Percentiles rank a stretch among this genome's conserved stretches.
phyloP scores from a whole-genome alignment of 2,888 invertebrate species.

The Coelopa pilipes region DNA sequence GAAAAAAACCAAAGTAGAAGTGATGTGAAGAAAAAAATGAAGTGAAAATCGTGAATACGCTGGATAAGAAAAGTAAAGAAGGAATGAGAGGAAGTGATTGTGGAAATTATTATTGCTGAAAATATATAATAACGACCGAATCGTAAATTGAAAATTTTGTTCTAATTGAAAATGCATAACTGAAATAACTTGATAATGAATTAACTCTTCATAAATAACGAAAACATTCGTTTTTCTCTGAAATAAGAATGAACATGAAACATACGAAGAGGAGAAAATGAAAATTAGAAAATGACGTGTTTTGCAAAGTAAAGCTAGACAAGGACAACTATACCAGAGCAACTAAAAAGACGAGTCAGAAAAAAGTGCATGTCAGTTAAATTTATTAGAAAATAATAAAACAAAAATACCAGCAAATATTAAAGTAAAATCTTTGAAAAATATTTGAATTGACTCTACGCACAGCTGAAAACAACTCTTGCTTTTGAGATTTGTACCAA shows the following conservation, averaged over 20 bases:
- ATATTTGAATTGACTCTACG: not conserved
- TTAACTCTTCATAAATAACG: slow-evolving; percentile 14
- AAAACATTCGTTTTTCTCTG: slow-evolving; percentile 11
- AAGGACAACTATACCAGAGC: slow-evolving; percentile 18
- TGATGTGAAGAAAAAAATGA: slow-evolving; percentile 32
- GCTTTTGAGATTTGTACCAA: no score
- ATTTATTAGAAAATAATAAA: no score
- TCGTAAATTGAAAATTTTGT: not conserved
- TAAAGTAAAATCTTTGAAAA: not conserved
- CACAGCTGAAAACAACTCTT: not conserved
- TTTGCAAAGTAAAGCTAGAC: slow-evolving; percentile 33
- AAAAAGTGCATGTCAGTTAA: not conserved
- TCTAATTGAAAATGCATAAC: no score
- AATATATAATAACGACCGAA: not conserved
- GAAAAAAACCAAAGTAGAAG: slow-evolving; percentile 29
- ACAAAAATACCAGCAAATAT: no score
- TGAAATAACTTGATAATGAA: not conserved
- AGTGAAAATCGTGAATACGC: not conserved
- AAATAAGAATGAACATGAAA: slow-evolving; percentile 9
- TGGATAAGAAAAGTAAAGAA: not conserved
- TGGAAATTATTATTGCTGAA: not conserved
- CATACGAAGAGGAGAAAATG: not conserved
- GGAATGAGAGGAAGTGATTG: not conserved
- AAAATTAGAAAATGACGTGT: slow-evolving; percentile 39
- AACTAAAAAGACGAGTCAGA: not conserved